Conservation (phyloP, 2,113 vertebrate genomes). For the Ceuthmochares aereus region DNA sequence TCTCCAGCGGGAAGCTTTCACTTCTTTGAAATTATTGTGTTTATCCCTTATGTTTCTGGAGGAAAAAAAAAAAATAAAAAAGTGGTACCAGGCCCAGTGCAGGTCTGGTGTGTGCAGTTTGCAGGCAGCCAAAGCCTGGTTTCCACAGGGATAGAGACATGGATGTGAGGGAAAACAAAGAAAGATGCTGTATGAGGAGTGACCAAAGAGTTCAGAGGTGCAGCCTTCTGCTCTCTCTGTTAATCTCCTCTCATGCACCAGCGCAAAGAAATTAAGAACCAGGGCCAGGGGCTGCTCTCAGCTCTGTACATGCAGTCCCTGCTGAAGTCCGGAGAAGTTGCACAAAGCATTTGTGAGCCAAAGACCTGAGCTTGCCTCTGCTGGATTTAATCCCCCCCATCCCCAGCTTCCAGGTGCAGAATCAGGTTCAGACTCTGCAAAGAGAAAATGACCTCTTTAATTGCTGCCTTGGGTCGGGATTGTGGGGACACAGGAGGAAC, state of each 20-base stretch:
- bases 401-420: background rate
- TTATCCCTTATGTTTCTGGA: background rate
- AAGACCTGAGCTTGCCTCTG: background rate
- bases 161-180: background rate
- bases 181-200: background rate
- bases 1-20: background rate
- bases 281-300: background rate
- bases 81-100: fast-evolving
- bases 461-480: background rate
- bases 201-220: background rate
- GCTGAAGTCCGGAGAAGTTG: background rate
- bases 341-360: background rate
- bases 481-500: background rate
- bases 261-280: background rate
- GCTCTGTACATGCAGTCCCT: background rate
- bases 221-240: background rate
- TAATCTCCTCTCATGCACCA: background rate
- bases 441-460: background rate
- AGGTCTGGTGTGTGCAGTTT: background rate
- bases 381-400: background rate
- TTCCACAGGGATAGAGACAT: background rate
- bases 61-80: background rate
- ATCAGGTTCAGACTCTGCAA: background rate
- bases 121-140: background rate
- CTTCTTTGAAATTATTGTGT: constrained; percentile 4